Base-by-base conservation (phyloP, 2,888 invertebrate genomes). In the Drosophila pullipes region DNA sequence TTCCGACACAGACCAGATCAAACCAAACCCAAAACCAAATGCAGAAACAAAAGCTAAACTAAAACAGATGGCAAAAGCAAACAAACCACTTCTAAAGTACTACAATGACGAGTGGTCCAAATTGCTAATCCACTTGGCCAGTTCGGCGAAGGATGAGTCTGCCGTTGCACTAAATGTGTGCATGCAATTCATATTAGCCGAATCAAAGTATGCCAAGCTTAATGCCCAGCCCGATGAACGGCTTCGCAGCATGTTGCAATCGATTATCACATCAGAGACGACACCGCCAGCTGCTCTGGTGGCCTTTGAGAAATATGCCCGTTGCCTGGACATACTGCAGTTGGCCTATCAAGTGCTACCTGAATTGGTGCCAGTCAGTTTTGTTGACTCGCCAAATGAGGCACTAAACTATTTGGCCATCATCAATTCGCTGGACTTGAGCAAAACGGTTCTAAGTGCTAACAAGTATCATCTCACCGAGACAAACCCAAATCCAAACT, bases 241-340 rank as follows among this genome's bases (percentile, higher is more conserved):
- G 81, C 94, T 97, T 60, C 96, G 96, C 94, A 95, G 94, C 86
- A 89, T 97, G 75, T 94, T 97, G 64, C 94, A 94, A 85, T 95
- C 95, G 53, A 91, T 97, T 18, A 92, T 97, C 50, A 95, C 96
- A 39, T 94, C 95, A 0, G 95, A 96, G 54, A 93, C 94, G 57
- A 94, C 95, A 33, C 96, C 96, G 92, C 92, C 94, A 0, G 93
- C 94, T 37, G 94, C 96, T 0, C 95, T 97, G 74, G 93, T 94
- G 16, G 95, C 96, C 81, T 97, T 97, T 91, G 96, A 96, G 89
- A 97, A 97, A 92, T 97, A 96, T 91, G 94, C 96, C 0, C 94
- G 95, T 68, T 96, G 96, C 91, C 95, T 96, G 78, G 98, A 98
- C 92, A 95, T 97, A 25, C 94, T 97, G 73, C 96, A 96, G 91